These are phyloP conservation scores for Planiliza haematocheilus DNA, from an alignment of 2,113 vertebrate species.

Conservation along the genomic window DNA sequence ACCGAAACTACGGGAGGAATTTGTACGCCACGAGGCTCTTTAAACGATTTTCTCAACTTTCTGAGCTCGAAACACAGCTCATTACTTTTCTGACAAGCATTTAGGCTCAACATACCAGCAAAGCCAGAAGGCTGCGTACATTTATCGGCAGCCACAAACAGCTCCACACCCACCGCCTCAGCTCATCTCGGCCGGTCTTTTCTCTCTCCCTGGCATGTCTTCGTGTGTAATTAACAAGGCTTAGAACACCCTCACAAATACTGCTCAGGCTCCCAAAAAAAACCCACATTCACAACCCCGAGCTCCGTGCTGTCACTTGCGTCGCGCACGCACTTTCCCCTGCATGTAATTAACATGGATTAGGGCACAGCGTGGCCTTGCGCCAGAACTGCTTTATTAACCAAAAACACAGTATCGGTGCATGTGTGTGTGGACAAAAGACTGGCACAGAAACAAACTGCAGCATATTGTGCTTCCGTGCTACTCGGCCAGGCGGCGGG, in stretches of 20 bases:
- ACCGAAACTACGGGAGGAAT: conserved; percentile 21
- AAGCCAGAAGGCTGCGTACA: conserved; percentile 48
- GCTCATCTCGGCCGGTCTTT: conserved; percentile 57
- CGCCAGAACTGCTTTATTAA: conserved; percentile 64
- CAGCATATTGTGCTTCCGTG: conserved; percentile 57
- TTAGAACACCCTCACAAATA: conserved; percentile 74
- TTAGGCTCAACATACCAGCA: conserved; percentile 37
- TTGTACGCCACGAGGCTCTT: conserved; percentile 9
- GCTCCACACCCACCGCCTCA: conserved; percentile 59
- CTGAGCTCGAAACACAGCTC: conserved; percentile 24
- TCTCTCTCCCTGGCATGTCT: conserved; percentile 62
- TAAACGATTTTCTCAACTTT: conserved; percentile 35
- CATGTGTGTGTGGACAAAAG: conserved; percentile 1
- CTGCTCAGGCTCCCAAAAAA: conserved; percentile 47
- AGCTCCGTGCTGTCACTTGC: conserved; percentile 46
- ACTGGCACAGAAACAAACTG: conserved; percentile 36
- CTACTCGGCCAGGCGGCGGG: conserved; percentile 29
- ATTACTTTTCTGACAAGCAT: conserved; percentile 50
- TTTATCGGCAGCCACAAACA: conserved; percentile 56
- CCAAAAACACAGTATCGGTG: conserved; percentile 28
- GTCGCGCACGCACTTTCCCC: conserved; percentile 40
- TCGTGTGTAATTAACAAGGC: conserved; percentile 75
- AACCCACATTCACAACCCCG: conserved; percentile 33
- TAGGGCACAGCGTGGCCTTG: conserved; percentile 45
- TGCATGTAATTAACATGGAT: conserved; percentile 76